phyloP scores from a whole-genome alignment of 2,797 vertebrate species.

The Alauda arvensis region DNA sequence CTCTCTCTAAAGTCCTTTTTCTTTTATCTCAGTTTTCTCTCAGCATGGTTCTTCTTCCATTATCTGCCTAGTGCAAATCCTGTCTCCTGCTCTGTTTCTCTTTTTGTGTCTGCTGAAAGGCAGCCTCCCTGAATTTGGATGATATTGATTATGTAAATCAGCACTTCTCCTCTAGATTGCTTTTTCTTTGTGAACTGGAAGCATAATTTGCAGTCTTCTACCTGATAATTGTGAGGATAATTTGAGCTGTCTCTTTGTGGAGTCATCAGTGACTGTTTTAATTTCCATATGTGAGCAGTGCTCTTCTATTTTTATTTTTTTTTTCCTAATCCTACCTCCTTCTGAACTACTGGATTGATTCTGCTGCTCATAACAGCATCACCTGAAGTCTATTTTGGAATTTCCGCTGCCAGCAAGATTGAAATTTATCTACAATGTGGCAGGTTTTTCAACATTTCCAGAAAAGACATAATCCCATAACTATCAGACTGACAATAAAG shows the following conservation, averaged over 20 bases:
- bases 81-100: constrained; percentile 37
- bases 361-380: constrained; percentile 45
- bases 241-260: constrained; percentile 69
- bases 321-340: constrained; percentile 15
- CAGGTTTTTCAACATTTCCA: constrained; percentile 54
- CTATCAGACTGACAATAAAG: constrained; percentile 48
- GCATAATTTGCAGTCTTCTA: constrained; percentile 65
- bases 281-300: constrained; percentile 65
- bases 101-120: constrained; percentile 55
- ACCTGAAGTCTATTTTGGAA: constrained; percentile 48
- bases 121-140: constrained; percentile 59
- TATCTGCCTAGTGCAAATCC: constrained; percentile 50
- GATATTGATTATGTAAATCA: constrained; percentile 72
- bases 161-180: constrained; percentile 65
- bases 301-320: constrained; percentile 22
- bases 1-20: constrained; percentile 9
- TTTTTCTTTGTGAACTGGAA: constrained; percentile 73
- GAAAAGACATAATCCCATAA: constrained; percentile 34
- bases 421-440: constrained; percentile 50
- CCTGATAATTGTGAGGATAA: constrained; percentile 66
- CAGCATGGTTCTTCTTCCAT: constrained; percentile 52
- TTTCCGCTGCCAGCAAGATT: constrained; percentile 8
- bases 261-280: constrained; percentile 67
- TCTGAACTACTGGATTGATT: constrained; percentile 62
- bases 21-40: constrained; percentile 41